Evolutionary conservation across 2,113 vertebrate species (phyloP), one percentile per base, ranked within the genome.

Genomic region (Clarias gariepinus): DNA sequence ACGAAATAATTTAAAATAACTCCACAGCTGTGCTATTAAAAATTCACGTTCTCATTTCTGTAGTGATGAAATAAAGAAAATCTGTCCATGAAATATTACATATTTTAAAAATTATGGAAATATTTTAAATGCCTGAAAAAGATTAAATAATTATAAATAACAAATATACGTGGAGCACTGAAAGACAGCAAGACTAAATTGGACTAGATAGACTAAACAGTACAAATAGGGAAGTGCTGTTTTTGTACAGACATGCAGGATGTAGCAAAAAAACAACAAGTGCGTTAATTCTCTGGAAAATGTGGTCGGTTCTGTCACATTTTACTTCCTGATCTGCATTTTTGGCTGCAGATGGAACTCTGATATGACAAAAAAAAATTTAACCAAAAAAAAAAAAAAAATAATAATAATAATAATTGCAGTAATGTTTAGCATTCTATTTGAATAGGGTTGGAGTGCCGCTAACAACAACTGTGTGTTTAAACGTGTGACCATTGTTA

Each of bases 111-210:
- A 25, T 52, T 47, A 52, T 12, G 52, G 21, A 25, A 1, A 13
- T 52, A 76, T 52, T 76, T 52, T 76, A 7, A 21, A 52, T 21
- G 9, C 0, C 18, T 60, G 55, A 60, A 80, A 23, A 2, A 80
- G 9, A 80, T 79, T 36, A 80, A 80, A 80, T 60, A 80, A 33
- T 28, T 13, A 58, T 80, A 80, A 80, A 80, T 79, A 58, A 30
- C 41, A 52, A 76, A 77, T 77, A 52, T 25, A 77, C 0, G 12
- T 53, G 11, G 3, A 15, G 23, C 9, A 57, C 3, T 58, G n/a
- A 58, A 19, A n/a, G 4, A 57, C 15, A 3, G 76, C 15, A 57
- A 77, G 71, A 53, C 13, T 74, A 74, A 25, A 25, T 74, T 47
- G 4, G 21, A 6, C 41, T 4, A 25, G 28, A n/a, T 15, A 16